These are phyloP conservation scores for Erebia aethiops DNA, from an alignment of 2,888 invertebrate species.

Conservation along the genomic window DNA sequence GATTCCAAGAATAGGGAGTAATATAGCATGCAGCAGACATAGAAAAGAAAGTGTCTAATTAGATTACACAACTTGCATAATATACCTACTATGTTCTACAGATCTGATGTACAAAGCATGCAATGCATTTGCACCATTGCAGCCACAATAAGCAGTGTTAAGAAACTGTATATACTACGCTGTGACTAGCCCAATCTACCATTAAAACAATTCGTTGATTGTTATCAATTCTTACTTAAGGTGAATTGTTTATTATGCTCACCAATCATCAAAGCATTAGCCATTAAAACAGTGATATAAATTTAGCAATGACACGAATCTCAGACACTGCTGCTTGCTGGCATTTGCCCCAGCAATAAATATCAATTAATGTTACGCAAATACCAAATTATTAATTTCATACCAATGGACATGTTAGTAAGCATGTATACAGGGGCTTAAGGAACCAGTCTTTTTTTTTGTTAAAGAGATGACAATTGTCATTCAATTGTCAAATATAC, in stretches of 20 bases:
- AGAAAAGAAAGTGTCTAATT: conserved; percentile 34
- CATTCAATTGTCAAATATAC: conserved; percentile 20
- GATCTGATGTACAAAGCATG: conserved; percentile 37
- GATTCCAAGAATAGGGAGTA: conserved; percentile 47
- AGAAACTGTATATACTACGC: conserved; percentile 41
- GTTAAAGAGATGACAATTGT: conserved; percentile 19
- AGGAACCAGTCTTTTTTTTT: conserved; percentile 27
- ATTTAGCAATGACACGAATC: conserved; percentile 62
- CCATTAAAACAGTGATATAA: conserved; percentile 48
- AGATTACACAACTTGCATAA: conserved; percentile 24
- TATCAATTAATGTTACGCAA: conserved; percentile 56
- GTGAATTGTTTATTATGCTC: conserved; percentile 57
- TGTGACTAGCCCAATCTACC: conserved; percentile 74
- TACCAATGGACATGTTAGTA: conserved; percentile 50
- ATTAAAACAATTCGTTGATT: conserved; percentile 73
- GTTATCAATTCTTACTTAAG: conserved; percentile 26
- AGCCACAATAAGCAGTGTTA: conserved; percentile 20
- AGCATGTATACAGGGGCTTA: conserved; percentile 27
- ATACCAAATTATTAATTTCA: conserved; percentile 61
- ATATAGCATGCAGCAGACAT: conserved; percentile 30
- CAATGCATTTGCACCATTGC: background rate
- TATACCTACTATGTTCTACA: conserved; percentile 14
- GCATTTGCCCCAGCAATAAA: conserved; percentile 49
- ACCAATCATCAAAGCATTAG: conserved; percentile 48
- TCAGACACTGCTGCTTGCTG: conserved; percentile 57